Evolutionary conservation across 2,797 vertebrate species (phyloP), one percentile per base, ranked within the genome.

Genomic region (Pygocentrus nattereri): DNA sequence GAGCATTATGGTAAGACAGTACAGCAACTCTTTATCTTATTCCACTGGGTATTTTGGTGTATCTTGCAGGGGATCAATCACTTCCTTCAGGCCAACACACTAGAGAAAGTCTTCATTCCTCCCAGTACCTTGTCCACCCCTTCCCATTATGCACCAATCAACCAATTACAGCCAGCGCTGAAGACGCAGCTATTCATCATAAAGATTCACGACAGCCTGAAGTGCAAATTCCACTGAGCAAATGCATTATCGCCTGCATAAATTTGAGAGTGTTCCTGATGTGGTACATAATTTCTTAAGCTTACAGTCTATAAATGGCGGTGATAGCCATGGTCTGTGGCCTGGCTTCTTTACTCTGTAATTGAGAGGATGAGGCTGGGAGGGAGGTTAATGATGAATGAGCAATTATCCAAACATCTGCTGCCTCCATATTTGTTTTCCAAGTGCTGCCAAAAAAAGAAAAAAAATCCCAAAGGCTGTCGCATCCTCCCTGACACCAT

Each of bases 351-450:
- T 74, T 75, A 76, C 61, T 58, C 64, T 74, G 85, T 83, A 84
- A 84, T 79, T 77, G 65, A 73, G 74, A 76, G 77, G 19, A 71
- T 70, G 59, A 78, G 58, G 62, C 73, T 78, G 83, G 67, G 64
- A 76, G 79, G 76, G 71, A 76, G 79, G 76, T 82, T 80, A 77
- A 83, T 87, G 86, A 89, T 89, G 85, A 89, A 89, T 88, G 86
- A 82, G 81, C 85, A 89, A 89, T 89, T 89, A 89, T 77, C 79
- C 56, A 70, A 80, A 86, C 89, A 91, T 88, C 88, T 89, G 89
- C 84, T 86, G 74, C 77, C 69, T 78, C 81, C 73, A 82, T 82
- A 83, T 80, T 82, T 84, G 59, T 85, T 82, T 86, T 86, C 77
- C 62, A 86, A 84, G 71, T 81, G 58, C 76, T 85, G 73, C 71